These are phyloP conservation scores for Drosophila pullipes DNA, from an alignment of 2,888 invertebrate species.

Conservation along the genomic window DNA sequence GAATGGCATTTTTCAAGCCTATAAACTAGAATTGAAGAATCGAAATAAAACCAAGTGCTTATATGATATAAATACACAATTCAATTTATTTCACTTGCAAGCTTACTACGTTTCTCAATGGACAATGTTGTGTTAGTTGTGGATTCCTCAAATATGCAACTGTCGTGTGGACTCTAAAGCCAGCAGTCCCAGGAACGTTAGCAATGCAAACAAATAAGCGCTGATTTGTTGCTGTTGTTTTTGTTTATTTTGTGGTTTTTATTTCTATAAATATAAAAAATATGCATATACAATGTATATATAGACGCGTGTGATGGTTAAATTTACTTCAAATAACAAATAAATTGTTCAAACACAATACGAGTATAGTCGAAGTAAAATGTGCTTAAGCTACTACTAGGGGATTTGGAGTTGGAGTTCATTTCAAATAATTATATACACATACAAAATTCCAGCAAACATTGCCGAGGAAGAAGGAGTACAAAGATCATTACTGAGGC, in stretches of 20 bases:
- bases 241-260: constrained; percentile 22
- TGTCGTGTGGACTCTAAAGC: neutral
- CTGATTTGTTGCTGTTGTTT: constrained; percentile 17
- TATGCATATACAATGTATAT: constrained; percentile 45
- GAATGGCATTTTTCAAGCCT: neutral
- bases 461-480: constrained; percentile 37
- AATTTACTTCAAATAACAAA: constrained; percentile 36
- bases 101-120: constrained; percentile 9
- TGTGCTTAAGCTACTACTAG: constrained; percentile 45
- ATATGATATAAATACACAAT: constrained; percentile 29
- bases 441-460: constrained; percentile 47
- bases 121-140: neutral
- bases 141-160: neutral
- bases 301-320: constrained; percentile 40
- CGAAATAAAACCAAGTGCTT: neutral
- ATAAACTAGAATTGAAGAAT: neutral
- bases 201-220: constrained; percentile 37
- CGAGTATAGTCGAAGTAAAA: constrained; percentile 16
- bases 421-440: constrained; percentile 36
- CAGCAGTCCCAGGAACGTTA: constrained; percentile 16
- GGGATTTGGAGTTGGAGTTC: constrained; percentile 18
- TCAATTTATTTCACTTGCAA: constrained; percentile 22
- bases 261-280: constrained; percentile 59
- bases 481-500: constrained; percentile 25
- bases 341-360: constrained; percentile 36